Percentiles rank a stretch among this genome's conserved stretches.
Conservation (phyloP, 2,113 vertebrate genomes). For the Cebus imitator region DNA sequence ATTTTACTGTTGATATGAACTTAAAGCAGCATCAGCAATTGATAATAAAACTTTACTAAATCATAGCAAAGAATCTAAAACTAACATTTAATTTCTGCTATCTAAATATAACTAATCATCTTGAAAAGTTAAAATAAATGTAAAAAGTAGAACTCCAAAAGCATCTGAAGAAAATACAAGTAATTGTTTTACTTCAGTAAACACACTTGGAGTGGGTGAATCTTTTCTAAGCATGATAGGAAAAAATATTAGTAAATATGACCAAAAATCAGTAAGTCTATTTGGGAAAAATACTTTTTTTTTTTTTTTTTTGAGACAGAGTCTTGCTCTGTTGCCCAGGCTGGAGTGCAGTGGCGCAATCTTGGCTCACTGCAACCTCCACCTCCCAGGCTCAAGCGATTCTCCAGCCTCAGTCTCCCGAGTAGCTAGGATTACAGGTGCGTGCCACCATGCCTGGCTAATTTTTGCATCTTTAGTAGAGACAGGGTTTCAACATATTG, state of each 20-base stretch:
- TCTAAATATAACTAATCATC: not conserved
- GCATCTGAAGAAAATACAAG: not conserved
- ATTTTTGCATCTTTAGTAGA: too few species aligned
- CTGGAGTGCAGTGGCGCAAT: too few species aligned
- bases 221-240: slow-evolving; percentile 26
- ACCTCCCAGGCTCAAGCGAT: too few species aligned
- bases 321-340: too few species aligned
- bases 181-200: slow-evolving; percentile 18
- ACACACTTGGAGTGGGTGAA: not conserved
- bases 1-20: not conserved
- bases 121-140: slow-evolving; percentile 24
- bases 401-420: too few species aligned
- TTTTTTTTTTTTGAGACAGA: too few species aligned
- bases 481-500: too few species aligned
- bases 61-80: not conserved
- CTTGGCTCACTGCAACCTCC: too few species aligned
- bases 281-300: not conserved
- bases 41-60: slow-evolving; percentile 20
- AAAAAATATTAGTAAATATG: not conserved
- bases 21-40: slow-evolving; percentile 29
- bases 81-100: not conserved
- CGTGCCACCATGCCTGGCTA: too few species aligned
- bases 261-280: not conserved
- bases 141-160: slow-evolving; percentile 24
- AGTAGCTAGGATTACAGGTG: too few species aligned